Conservation (phyloP, 2,888 invertebrate genomes). For the Frankliniella intonsa region DNA sequence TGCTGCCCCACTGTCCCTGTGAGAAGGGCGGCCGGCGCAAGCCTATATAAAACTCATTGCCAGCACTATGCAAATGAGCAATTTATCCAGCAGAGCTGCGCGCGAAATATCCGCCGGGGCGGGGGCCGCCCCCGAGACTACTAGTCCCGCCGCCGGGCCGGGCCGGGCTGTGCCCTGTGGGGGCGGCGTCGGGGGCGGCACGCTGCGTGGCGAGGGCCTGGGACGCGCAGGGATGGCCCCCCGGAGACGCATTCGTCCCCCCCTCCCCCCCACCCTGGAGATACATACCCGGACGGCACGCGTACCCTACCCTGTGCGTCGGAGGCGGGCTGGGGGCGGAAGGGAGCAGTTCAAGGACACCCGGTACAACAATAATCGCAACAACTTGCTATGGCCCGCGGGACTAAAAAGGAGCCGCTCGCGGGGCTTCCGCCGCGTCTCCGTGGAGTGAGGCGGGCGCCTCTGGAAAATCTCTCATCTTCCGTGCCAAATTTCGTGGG, state of each 20-base stretch:
- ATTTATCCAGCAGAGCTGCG: neutral
- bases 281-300: neutral
- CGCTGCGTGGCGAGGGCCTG: neutral
- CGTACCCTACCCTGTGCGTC: too few species aligned
- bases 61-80: conserved; percentile 20
- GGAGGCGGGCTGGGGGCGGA: too few species aligned
- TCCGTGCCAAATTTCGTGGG: too few species aligned
- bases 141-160: neutral
- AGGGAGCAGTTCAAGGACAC: too few species aligned
- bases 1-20: neutral
- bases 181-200: neutral
- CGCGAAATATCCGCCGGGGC: neutral
- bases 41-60: conserved; percentile 26
- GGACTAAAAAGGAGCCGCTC: too few species aligned
- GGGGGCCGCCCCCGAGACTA: neutral
- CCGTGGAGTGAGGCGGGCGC: too few species aligned
- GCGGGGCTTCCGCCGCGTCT: too few species aligned
- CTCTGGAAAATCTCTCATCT: too few species aligned
- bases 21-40: neutral
- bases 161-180: neutral
- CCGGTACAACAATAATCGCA: too few species aligned
- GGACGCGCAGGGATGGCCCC: neutral
- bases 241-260: neutral
- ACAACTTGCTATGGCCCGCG: too few species aligned
- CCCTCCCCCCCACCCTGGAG: neutral